phyloP scores from a whole-genome alignment of 1,140 invertebrate genomes.

The Camponotus pennsylvanicus region DNA sequence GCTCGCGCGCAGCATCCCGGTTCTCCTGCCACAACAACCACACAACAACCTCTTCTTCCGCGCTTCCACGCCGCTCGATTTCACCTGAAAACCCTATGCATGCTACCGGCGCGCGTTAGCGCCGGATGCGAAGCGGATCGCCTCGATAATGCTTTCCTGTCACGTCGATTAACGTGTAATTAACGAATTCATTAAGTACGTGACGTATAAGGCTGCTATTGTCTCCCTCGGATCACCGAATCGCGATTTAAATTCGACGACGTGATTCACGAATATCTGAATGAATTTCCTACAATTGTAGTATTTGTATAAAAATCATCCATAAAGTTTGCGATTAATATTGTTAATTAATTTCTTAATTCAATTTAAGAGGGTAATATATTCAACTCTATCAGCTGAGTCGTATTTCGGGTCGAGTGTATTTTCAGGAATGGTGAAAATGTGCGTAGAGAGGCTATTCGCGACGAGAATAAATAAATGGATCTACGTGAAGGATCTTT shows the following conservation, averaged over 20 bases:
- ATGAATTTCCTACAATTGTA: neutral
- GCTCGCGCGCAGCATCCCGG: conserved; percentile 59
- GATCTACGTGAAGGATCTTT: neutral
- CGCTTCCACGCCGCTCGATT: conserved; percentile 21
- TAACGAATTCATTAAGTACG: neutral
- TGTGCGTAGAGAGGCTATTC: neutral
- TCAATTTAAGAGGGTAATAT: neutral
- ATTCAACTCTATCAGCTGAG: neutral
- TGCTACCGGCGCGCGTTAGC: neutral
- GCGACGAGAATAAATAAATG: neutral
- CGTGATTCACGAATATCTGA: too few species aligned
- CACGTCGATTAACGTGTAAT: conserved; percentile 35
- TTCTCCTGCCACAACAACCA: conserved; percentile 9
- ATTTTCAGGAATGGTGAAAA: neutral
- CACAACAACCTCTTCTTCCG: neutral
- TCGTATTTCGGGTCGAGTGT: neutral
- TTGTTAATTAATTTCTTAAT: too few species aligned
- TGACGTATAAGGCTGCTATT: too few species aligned
- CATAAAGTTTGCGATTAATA: neutral
- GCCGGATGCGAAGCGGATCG: conserved; percentile 11
- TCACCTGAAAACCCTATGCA: conserved; percentile 34
- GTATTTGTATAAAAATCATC: neutral
- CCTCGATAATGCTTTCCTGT: conserved; percentile 33
- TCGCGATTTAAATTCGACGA: too few species aligned
- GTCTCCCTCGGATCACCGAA: too few species aligned